These are phyloP conservation scores for Balaenoptera acutorostrata DNA, from an alignment of 2,113 vertebrate species.

Conservation along the genomic window DNA sequence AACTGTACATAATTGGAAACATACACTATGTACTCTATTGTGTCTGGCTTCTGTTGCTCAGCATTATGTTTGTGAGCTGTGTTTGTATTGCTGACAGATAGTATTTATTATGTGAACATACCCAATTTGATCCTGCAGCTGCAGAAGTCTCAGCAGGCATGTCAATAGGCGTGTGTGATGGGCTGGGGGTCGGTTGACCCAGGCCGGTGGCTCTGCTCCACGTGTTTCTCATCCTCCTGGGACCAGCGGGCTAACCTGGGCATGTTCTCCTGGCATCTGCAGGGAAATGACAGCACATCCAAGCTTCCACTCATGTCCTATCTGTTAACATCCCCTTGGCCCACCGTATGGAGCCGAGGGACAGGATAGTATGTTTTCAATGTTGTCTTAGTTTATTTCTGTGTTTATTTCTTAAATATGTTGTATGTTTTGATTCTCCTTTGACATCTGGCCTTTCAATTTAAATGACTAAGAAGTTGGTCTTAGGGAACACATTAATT, in stretches of 20 bases:
- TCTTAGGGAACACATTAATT: not conserved
- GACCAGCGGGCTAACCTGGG: not conserved
- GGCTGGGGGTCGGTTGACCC: not conserved
- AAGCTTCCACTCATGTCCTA: not conserved
- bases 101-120: not conserved
- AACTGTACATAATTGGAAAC: not conserved
- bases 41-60: not conserved
- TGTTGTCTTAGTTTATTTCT: not conserved
- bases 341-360: not conserved
- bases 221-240: not conserved
- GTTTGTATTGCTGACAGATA: not conserved
- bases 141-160: not conserved
- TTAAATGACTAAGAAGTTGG: not conserved
- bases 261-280: not conserved
- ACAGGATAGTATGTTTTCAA: not conserved
- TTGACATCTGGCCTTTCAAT: not conserved
- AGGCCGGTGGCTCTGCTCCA: not conserved
- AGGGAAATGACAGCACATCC: not conserved
- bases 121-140: not conserved
- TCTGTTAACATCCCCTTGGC: not conserved
- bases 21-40: not conserved
- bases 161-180: not conserved
- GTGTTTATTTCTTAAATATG: conserved; percentile 4
- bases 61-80: not conserved
- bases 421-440: not conserved